These are phyloP conservation scores for Linurgus olivaceus DNA, from an alignment of 2,797 vertebrate species.

Conservation along the genomic window DNA sequence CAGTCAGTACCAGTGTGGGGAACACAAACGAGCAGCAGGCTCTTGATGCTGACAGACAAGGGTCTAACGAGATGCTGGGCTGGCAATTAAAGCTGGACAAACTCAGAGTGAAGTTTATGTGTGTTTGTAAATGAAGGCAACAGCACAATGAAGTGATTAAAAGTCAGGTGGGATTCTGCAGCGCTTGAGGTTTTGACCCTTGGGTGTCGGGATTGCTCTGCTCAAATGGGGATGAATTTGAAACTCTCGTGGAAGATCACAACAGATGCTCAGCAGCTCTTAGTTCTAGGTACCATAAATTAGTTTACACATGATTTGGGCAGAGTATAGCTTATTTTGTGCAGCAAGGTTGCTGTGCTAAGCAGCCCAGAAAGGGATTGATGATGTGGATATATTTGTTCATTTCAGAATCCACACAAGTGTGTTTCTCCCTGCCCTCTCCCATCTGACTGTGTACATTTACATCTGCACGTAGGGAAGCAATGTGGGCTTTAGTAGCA, in stretches of 20 bases:
- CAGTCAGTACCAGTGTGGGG: neutral
- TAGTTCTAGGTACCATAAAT: neutral
- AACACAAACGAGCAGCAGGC: neutral
- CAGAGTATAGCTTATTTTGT: neutral
- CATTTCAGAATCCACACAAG: neutral
- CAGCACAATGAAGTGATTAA: neutral
- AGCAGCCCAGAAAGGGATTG: neutral
- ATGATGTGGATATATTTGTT: neutral
- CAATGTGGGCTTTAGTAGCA: neutral
- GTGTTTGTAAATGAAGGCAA: neutral
- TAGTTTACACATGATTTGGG: neutral
- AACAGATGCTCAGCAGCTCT: neutral
- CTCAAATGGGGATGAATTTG: neutral
- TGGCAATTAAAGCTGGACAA: neutral
- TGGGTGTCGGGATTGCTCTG: neutral
- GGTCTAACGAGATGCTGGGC: neutral
- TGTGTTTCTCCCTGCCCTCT: neutral
- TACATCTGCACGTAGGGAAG: neutral
- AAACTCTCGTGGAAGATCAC: neutral
- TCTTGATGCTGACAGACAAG: neutral
- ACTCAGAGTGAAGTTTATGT: neutral
- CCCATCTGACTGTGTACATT: neutral
- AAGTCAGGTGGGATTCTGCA: neutral
- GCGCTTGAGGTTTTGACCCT: neutral
- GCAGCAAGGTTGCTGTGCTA: neutral